phyloP scores from a whole-genome alignment of 2,113 vertebrate genomes.

The Callopanchax toddi region DNA sequence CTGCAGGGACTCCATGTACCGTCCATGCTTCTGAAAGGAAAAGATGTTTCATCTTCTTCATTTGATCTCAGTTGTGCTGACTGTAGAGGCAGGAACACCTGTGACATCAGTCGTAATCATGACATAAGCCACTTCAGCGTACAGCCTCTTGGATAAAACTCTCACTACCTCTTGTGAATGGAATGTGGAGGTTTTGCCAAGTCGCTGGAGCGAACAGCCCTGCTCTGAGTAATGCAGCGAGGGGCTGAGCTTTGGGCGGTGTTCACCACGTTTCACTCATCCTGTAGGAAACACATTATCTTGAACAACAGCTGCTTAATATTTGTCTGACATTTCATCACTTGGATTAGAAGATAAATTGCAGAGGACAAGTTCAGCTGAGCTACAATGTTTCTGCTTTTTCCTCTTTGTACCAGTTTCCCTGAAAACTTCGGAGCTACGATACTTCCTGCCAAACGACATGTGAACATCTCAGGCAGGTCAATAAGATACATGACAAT shows the following conservation, averaged over 20 bases:
- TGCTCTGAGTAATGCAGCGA: conserved; percentile 6
- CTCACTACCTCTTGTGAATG: conserved; percentile 28
- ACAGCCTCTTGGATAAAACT: conserved; percentile 17
- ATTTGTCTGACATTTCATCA: conserved; percentile 43
- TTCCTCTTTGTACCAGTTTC: no score
- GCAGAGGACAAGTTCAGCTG: conserved; percentile 28
- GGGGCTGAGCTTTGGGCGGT: conserved; percentile 10
- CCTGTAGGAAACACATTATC: conserved; percentile 16
- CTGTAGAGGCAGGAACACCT: conserved; percentile 32
- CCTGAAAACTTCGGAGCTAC: no score
- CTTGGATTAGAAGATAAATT: conserved; percentile 18
- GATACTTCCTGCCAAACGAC: no score
- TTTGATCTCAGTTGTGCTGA: no score
- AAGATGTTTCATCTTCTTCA: no score
- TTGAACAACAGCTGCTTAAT: conserved; percentile 57
- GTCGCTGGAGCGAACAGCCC: conserved; percentile 26
- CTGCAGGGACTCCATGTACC: background rate
- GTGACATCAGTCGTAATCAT: conserved; percentile 33
- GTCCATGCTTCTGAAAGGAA: no score
- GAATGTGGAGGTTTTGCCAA: conserved; percentile 56
- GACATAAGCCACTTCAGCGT: conserved; percentile 32
- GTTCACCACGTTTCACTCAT: conserved; percentile 21
- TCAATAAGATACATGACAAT: no score
- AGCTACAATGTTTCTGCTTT: conserved; percentile 43
- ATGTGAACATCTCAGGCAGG: no score